Evolutionary conservation across 2,113 vertebrate species (phyloP), one percentile per base, ranked within the genome.

Genomic region (Labeo rohita): DNA sequence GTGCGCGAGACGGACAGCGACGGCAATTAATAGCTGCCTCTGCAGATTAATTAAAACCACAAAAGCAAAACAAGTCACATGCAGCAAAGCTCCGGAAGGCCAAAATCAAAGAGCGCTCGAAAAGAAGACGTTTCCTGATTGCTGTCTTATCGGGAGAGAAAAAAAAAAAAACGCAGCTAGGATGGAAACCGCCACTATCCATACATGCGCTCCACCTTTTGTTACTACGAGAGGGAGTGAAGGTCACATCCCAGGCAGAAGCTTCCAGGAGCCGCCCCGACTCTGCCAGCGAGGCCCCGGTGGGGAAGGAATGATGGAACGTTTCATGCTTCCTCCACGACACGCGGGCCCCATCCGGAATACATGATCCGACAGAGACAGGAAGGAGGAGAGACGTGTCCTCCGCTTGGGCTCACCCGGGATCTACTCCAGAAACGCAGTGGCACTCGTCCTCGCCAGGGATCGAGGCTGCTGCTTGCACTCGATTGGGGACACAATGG

Each of bases 11-110:
- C 81, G 86, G 87, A 89, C 88, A 89, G 88, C 23, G 79, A 85
- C 79, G 72, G 83, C 90, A 91, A 90, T 91, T 89, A 91, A 89
- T 90, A 87, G 85, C 88, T 79, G 89, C 85, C 78, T 88, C 87
- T 80, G 63, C 80, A 84, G 84, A 86, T 86, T 89, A 88, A 90
- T 90, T 90, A 88, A 88, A 89, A 84, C 70, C 87, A 79, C 80
- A 84, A 80, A 84, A 84, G 81, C 65, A 87, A 85, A 87, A 83
- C 87, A 88, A 70, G 68, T 54, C 54, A 52, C 36, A 39, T 85
- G 45, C 18, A 80, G 84, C 76, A 49, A 80, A 68, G 83, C 76
- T 9, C 9, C 28, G 12, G 6, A 47, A 87, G 75, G 70, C 16
- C 66, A 16, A 43, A 74, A 61, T 28, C 3, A 45, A 77, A 39